Base-by-base conservation (phyloP, 2,888 invertebrate genomes). In the Gymnocheta viridis region DNA sequence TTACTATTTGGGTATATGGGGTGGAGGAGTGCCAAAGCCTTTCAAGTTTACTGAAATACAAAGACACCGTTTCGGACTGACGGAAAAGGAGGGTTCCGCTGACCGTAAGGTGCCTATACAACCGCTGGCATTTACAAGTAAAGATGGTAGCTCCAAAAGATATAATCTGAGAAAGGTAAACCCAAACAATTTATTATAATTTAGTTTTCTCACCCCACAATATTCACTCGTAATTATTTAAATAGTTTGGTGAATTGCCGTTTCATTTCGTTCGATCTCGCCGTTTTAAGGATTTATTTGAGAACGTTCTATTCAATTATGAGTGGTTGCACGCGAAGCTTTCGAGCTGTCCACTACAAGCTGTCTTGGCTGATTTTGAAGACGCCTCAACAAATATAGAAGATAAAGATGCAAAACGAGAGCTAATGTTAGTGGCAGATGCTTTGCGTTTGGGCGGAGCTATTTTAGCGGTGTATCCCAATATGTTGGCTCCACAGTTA, bases 31-130 rank as follows among this genome's bases (percentile, higher is more conserved):
- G 35, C 96, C 98, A 0, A 99, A 99, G 88, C 99, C 99, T 0
- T 99, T 98, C 89, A 98, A 98, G 89, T 99, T 97, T 89, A 99
- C 99, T 0, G 99, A 99, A 92, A 97, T 98, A 85, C 99, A 99
- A 90, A 94, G 98, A 35, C 98, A 98, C 91, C 94, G 98, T 9
- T 89, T 89, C 72, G 89, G 89, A 2, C 64, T 88, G 81, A 95
- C 96, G 0, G 98, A 98, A 87, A 96, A 96, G 89, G 97, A 98
- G 90, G 97, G 97, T 0, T 94, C 96, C 0, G 98, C 98, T 0
- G 98, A 98, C 88, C 93, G 99, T 81, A 99, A 99, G 92, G 99
- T 99, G 1, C 99, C 99, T 0, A 94, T 97, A 2, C 99, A 99
- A 88, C 99, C 99, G 0, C 92, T 98, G 19, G 96, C 97, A 0